phyloP scores from a whole-genome alignment of 64 coral and sea anemone species.

The Actinia equina region DNA sequence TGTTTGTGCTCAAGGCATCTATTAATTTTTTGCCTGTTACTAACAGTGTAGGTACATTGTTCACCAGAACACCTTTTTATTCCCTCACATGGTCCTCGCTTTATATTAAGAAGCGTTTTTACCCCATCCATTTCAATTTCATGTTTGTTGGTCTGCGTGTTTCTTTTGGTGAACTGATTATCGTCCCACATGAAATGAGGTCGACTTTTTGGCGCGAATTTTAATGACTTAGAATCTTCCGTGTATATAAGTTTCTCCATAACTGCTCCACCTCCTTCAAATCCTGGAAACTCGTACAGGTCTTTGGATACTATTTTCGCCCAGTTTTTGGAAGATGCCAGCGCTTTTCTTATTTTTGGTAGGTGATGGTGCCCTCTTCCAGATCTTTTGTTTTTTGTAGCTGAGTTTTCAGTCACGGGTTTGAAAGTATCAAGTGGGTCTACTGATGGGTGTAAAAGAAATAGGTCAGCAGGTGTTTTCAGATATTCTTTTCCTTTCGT shows the following conservation, averaged over 20 bases:
- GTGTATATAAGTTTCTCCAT: not conserved
- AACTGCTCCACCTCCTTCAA: not conserved
- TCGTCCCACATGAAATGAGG: conserved; percentile 45
- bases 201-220: not conserved
- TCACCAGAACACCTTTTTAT: conserved; percentile 10
- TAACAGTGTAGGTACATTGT: not conserved
- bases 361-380: not conserved
- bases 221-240: not conserved
- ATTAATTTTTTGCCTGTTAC: conserved; percentile 39
- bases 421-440: conserved; percentile 15
- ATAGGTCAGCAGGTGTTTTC: not conserved
- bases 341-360: not conserved
- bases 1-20: conserved; percentile 22
- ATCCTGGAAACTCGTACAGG: not conserved
- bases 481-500: not conserved
- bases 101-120: not conserved
- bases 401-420: not conserved
- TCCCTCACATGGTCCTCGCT: conserved; percentile 12
- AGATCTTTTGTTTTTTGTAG: not conserved
- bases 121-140: conserved; percentile 1
- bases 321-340: not conserved
- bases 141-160: conserved; percentile 4
- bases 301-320: not conserved
- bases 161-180: conserved; percentile 23
- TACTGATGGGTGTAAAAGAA: not conserved